Evolutionary conservation across 2,113 vertebrate species (phyloP), one percentile per base, ranked within the genome.

Genomic region (Thoracochromis brauschi): DNA sequence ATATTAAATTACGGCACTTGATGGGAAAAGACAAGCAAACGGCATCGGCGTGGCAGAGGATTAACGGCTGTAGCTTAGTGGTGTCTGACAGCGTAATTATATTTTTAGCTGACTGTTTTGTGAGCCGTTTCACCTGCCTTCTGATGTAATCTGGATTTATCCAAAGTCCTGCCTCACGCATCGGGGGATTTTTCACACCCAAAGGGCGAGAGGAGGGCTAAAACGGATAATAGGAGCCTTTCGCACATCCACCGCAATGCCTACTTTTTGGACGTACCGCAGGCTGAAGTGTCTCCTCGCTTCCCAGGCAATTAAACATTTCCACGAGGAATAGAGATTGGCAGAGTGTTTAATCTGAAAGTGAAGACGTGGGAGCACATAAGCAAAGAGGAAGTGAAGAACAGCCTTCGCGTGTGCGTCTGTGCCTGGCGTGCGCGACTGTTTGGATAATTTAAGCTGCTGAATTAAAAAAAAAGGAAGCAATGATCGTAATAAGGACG

Each of bases 111-210:
- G 81, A 82, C 84, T 88, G 75, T 86, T 86, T 84, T 49, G 7
- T 84, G 53, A 89, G 86, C 49, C 85, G 86, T 75, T 90, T 94
- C 89, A 96, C 94, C 94, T 95, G 92, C 81, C 54, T 80, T 58
- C 82, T 93, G 89, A 91, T 93, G 89, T 91, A 75, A 93, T 93
- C 92, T 87, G 88, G 92, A 93, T 92, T 91, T 80, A 91, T 88
- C 90, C 84, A 86, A 88, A 93, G 86, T 93, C 85, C 92, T 80
- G 80, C 81, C 75, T 92, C 80, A 26, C 68, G 83, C 75, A 45
- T 65, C 51, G 4, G 31, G 81, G 87, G 88, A 68, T 85, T 84
- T 87, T 85, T 86, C 86, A 79, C 63, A 60, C 55, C 42, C 45
- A 60, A 83, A 82, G 80, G 65, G 85, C 71, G 84, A 58, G 42